Base-by-base conservation (phyloP, 1,140 invertebrate species). In the Drosophila prosaltans region DNA sequence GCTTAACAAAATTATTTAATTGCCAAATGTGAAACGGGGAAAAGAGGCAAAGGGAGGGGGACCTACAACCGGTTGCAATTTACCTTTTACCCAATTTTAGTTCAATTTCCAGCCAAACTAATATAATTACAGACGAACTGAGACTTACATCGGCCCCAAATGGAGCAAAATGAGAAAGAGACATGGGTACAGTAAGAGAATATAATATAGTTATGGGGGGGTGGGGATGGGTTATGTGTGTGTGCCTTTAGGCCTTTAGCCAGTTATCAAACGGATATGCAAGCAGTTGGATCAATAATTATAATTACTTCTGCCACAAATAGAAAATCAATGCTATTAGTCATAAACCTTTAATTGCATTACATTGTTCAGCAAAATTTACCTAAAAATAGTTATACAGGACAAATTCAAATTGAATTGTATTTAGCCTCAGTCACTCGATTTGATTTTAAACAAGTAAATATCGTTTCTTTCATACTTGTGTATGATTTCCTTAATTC, bases 1-100 rank as follows among this genome's bases (percentile, higher is more conserved):
- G 45, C 24, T 51, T 51, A 51, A 64, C 69, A 36, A 66, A 75
- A 71, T 45, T 40, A 68, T 73, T 66, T 51, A 78, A 72, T 72
- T 64, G 54, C 41, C 78, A 62, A 51, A 65, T 65, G 51, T 63
- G 58, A 54, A 61, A 40, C 40, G 54, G 65, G 60, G 5, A 24
- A 24, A 24, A 28, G 4, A 39, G 26, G 45, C 48, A 36, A n/a
- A 21, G 39, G 24, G 51, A 9, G 3, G 3, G 5, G 8, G 3
- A 21, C 9, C 48, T 43, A 51, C 58, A 72, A 70, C 32, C 43
- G 61, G 69, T 40, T 60, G 64, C 58, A 24, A 55, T 69, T 39
- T 36, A 4, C 9, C 10, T 40, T 59, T 36, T 59, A 39, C 57
- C 4, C 16, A 24, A 43, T 69, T 39, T 51, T 5, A 16, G 57